These are phyloP conservation scores for Lepeophtheirus nordmannii DNA, from an alignment of 2,888 invertebrate genomes.

Conservation along the genomic window DNA sequence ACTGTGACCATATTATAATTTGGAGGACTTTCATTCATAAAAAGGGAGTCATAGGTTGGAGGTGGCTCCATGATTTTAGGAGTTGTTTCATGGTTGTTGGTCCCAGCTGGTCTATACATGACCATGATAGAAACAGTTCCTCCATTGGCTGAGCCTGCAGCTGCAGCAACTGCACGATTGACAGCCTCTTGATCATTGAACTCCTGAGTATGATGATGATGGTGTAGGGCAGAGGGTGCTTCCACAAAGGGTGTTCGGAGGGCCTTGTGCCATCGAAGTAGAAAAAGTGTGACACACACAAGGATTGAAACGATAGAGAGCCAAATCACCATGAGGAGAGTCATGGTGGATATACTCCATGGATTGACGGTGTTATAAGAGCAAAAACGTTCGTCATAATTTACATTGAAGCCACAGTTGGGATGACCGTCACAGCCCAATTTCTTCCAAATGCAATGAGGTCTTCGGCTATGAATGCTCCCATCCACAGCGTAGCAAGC, in stretches of 20 bases:
- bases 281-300: slow-evolving; percentile 17
- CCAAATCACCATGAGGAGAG: slow-evolving; percentile 18
- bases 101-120: slow-evolving; percentile 22
- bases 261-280: slow-evolving; percentile 18
- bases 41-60: slow-evolving; percentile 23
- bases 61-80: slow-evolving; percentile 11
- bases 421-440: slow-evolving; percentile 17
- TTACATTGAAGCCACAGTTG: slow-evolving; percentile 17
- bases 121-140: slow-evolving; percentile 24
- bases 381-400: slow-evolving; percentile 17
- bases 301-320: slow-evolving; percentile 22
- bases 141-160: neutral
- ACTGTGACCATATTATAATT: slow-evolving; percentile 17
- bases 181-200: neutral
- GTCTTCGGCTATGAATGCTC: neutral
- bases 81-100: neutral
- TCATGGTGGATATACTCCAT: slow-evolving; percentile 20
- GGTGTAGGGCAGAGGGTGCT: neutral
- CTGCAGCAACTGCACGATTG: neutral
- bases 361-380: slow-evolving; percentile 1
- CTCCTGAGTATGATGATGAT: neutral
- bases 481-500: slow-evolving; percentile 9
- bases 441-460: slow-evolving; percentile 17
- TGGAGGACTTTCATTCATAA: slow-evolving; percentile 21
- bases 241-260: slow-evolving; percentile 21